A percentile compares a stretch with the other conserved stretches of the same genome.
These are phyloP conservation scores for Anastrepha ludens DNA, from an alignment of 1,140 invertebrate genomes.

Conservation along the genomic window DNA sequence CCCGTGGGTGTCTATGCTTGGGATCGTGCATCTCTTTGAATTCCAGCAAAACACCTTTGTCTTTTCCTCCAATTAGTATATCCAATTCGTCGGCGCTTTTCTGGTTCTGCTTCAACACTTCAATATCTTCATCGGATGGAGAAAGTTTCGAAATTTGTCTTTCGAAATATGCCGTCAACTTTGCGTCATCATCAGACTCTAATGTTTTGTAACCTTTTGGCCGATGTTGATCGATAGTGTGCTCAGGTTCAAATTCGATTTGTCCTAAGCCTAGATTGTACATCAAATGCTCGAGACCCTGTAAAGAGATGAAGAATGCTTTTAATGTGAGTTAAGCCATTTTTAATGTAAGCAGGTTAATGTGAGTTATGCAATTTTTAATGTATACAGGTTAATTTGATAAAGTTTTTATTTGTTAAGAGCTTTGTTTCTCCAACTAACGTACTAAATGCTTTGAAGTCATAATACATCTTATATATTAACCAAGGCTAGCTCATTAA, in stretches of 20 bases:
- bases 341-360: background rate
- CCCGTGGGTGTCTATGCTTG: conserved; percentile 75
- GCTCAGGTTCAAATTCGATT: conserved; percentile 77
- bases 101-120: conserved; percentile 57
- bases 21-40: conserved; percentile 78
- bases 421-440: too few species aligned
- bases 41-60: conserved; percentile 53
- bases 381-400: too few species aligned
- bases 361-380: too few species aligned
- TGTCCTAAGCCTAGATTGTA: conserved; percentile 78
- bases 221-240: conserved; percentile 77
- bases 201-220: conserved; percentile 72
- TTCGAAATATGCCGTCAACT: conserved; percentile 53
- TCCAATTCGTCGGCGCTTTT: conserved; percentile 45
- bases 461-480: too few species aligned
- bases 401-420: too few species aligned
- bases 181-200: conserved; percentile 22
- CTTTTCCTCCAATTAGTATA: conserved; percentile 6
- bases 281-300: conserved; percentile 80
- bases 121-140: conserved; percentile 56
- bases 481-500: too few species aligned
- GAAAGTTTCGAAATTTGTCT: conserved; percentile 56
- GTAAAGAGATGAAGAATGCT: conserved; percentile 55
- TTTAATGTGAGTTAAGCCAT: background rate
- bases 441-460: too few species aligned